A percentile compares a stretch with the other conserved stretches of the same genome.
Conservation (phyloP, 2,797 vertebrate species). For the Borostomias antarcticus region DNA sequence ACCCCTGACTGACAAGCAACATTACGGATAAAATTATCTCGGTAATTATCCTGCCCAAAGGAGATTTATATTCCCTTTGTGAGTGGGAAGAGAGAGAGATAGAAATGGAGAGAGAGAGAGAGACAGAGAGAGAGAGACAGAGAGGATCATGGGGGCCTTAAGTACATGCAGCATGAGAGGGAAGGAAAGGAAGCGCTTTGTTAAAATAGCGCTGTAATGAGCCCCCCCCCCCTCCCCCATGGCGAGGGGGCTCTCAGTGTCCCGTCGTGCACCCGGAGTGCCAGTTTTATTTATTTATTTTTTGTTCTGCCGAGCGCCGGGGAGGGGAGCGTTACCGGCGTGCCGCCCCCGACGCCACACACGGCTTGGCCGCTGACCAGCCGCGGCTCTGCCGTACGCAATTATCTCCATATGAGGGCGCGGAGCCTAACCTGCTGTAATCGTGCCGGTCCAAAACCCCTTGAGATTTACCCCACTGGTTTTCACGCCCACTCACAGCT, state of each 20-base stretch:
- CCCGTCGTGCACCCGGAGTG: constrained; percentile 53
- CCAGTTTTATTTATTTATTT: too few species aligned
- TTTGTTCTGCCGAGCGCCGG: constrained; percentile 50
- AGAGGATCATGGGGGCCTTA: constrained; percentile 35
- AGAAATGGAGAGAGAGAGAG: constrained; percentile 38
- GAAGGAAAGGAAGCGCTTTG: constrained; percentile 59
- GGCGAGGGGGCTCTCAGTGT: constrained; percentile 31
- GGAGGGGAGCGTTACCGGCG: constrained; percentile 21
- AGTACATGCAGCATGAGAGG: constrained; percentile 46
- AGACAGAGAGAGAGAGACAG: constrained; percentile 44
- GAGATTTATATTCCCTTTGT: constrained; percentile 75
- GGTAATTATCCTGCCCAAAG: constrained; percentile 77
- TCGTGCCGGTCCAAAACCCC: constrained; percentile 20
- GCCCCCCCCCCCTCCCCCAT: constrained; percentile 43
- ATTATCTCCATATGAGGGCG: constrained; percentile 50
- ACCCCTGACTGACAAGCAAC: constrained; percentile 78
- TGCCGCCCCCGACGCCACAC: not conserved
- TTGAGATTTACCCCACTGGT: constrained; percentile 16
- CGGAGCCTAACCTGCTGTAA: too few species aligned
- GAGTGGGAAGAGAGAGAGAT: not conserved
- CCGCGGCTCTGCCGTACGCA: constrained; percentile 28
- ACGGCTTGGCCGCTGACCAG: constrained; percentile 32
- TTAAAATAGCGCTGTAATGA: constrained; percentile 73
- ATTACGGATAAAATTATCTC: constrained; percentile 81
- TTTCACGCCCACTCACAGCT: not conserved